Evolutionary conservation across 2,113 vertebrate genomes (phyloP).

Genomic region (Vulpes ferrilata): DNA sequence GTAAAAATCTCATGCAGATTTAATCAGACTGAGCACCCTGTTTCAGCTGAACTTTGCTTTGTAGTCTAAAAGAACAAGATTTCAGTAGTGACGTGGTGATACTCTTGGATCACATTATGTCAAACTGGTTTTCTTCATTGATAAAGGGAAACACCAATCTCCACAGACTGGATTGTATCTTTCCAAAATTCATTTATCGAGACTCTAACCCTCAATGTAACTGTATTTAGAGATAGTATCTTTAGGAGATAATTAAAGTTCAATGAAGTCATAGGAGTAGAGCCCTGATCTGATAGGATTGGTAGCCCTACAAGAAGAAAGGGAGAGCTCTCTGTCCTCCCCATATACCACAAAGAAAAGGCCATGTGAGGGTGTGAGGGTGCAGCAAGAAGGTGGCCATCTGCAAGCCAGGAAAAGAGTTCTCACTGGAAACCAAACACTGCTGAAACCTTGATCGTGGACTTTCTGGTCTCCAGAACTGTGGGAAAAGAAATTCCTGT

Average conservation of each 20-base stretch:
- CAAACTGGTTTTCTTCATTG: neutral
- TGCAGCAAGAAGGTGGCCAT: neutral
- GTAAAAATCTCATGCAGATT: neutral
- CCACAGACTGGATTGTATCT: neutral
- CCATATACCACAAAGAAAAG: neutral
- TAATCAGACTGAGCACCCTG: neutral
- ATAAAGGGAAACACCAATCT: neutral
- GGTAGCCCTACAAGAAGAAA: neutral
- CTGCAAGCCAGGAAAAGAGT: neutral
- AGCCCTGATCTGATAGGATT: neutral
- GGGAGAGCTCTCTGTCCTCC: neutral
- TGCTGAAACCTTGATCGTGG: neutral
- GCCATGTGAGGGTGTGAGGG: neutral
- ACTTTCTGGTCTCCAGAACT: neutral
- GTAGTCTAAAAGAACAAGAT: neutral
- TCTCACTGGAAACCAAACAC: neutral
- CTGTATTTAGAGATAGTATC: neutral
- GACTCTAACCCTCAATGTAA: neutral
- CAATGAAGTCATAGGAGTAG: neutral
- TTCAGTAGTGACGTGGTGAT: neutral
- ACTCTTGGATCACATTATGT: neutral
- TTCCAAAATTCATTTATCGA: neutral
- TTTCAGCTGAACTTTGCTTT: neutral
- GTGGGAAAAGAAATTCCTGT: neutral
- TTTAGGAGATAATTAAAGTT: neutral